Conservation (phyloP, 2,797 vertebrate genomes). For the Helarctos malayanus region DNA sequence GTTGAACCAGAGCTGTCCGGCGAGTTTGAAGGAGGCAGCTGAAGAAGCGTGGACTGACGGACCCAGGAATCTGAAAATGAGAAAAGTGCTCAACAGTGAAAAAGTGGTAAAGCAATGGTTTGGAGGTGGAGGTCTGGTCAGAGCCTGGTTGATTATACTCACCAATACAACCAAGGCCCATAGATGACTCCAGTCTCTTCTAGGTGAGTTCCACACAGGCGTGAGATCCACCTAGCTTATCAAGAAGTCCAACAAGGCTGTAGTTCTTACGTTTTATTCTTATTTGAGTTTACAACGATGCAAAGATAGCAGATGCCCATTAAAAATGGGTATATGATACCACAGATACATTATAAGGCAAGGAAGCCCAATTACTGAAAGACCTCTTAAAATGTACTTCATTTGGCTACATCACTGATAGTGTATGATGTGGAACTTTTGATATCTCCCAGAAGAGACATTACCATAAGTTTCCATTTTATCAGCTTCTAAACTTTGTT, state of each 20-base stretch:
- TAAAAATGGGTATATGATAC: not conserved
- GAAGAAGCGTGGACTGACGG: not conserved
- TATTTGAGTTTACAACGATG: conserved; percentile 62
- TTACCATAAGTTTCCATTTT: not conserved
- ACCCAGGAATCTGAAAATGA: not conserved
- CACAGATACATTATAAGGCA: not conserved
- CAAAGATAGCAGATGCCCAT: conserved; percentile 40
- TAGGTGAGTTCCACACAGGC: not conserved
- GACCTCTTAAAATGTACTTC: not conserved
- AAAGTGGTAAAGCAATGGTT: not conserved
- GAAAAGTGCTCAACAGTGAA: not conserved
- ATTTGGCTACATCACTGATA: not conserved
- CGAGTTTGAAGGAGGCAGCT: not conserved
- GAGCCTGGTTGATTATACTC: not conserved
- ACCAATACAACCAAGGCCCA: not conserved
- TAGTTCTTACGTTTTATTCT: conserved; percentile 69
- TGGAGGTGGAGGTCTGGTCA: not conserved
- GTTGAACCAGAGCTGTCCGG: not conserved
- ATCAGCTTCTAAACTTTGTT: conserved; percentile 32
- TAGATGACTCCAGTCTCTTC: not conserved
- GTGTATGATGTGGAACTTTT: not conserved
- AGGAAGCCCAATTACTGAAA: conserved; percentile 7
- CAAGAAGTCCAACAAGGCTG: not conserved
- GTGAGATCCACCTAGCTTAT: not conserved
- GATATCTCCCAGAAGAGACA: not conserved